Base-by-base conservation (phyloP, 2,797 vertebrate species). In the Ceryle rudis region DNA sequence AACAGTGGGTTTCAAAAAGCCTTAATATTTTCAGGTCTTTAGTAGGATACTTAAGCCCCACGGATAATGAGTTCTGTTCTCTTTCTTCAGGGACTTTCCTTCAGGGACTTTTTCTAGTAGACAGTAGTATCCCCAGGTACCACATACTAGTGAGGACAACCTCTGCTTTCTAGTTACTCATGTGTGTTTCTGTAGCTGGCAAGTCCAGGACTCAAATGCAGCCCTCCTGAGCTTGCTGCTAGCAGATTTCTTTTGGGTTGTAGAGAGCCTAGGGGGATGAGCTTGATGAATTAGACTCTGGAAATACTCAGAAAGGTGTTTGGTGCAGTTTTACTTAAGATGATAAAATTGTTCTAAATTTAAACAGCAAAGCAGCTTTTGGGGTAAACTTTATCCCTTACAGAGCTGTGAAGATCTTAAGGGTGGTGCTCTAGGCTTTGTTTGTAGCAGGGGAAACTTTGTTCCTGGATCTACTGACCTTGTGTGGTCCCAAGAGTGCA, bases 151-250 rank as follows among this genome's bases (percentile, higher is more conserved):
- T 52, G 61, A 42, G 62, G 62, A 44, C 58, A 79, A 55, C n/a
- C 51, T 81, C 58, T 89, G 41, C 51, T 78, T 33, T 81, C 29
- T 54, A 35, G 37, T 74, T 16, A 14, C 13, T 60, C 4, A 0
- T 10, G 5, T n/a, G 29, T 22, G 19, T 29, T 93, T 67, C 77
- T n/a, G 19, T 26, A 46, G 41, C 65, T 57, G 71, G 18, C 13
- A 19, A 42, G 39, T 54, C 42, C 14, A 13, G 42, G 49, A 52
- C 17, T 55, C 37, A 31, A 46, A 12, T 0, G 0, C 13, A 42
- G 33, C 14, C 31, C 39, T 85, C 29, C 52, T 2, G 2, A 20
- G 33, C 35, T 23, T 23, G 12, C 39, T 49, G n/a, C 26, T 28
- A 7, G 54, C 39, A 15, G 28, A 3, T 10, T 47, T 26, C 33